These are phyloP conservation scores for Gavia stellata DNA, from an alignment of 2,113 vertebrate species.

Conservation along the genomic window DNA sequence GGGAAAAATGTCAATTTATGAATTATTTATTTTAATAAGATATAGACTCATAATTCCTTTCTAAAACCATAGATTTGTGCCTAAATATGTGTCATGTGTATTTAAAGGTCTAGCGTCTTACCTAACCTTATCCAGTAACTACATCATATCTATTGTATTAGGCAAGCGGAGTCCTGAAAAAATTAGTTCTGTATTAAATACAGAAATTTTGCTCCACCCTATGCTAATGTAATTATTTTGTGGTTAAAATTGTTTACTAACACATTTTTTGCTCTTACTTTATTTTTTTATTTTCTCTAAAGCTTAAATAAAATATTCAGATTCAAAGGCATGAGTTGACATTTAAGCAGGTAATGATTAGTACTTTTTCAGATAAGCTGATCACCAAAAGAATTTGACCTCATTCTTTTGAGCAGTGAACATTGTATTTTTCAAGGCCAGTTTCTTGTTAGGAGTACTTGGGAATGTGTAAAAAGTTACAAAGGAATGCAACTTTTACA, in stretches of 20 bases:
- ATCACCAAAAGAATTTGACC: not conserved
- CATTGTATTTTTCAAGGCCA: not conserved
- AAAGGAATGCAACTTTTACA: not conserved
- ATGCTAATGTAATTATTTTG: not conserved
- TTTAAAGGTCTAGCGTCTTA: not conserved
- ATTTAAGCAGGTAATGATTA: not conserved
- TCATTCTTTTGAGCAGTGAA: not conserved
- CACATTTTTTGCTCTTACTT: not conserved
- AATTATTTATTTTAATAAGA: not conserved
- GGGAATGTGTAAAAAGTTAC: not conserved
- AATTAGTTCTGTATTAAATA: not conserved
- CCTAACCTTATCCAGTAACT: not conserved
- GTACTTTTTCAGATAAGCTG: not conserved
- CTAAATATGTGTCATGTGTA: not conserved
- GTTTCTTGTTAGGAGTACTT: not conserved
- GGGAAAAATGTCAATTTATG: not conserved
- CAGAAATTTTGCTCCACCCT: not conserved
- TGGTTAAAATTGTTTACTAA: not conserved
- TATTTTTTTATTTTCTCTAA: not conserved
- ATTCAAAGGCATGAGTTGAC: not conserved
- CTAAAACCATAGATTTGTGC: not conserved
- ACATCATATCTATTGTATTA: not conserved
- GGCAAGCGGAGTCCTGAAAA: not conserved
- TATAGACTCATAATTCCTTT: not conserved
- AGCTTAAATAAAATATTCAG: not conserved